Conservation (phyloP, 2,113 vertebrate genomes). For the Mirza zaza region DNA sequence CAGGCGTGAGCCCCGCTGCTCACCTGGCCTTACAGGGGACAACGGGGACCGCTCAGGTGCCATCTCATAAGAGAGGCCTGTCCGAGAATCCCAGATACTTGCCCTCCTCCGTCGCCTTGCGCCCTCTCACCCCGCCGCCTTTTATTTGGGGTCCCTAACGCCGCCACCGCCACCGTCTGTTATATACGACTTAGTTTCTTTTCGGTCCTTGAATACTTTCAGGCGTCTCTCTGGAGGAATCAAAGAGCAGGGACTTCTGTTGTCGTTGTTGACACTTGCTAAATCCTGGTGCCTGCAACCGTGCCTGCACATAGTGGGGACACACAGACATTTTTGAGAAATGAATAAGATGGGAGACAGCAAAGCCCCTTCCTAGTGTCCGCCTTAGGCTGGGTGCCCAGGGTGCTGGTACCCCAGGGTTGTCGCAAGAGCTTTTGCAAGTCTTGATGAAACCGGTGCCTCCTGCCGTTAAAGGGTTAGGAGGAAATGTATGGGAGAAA, state of each 20-base stretch:
- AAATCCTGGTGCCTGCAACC: neutral
- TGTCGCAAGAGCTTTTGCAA: neutral
- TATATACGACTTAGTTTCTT: neutral
- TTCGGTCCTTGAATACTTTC: neutral
- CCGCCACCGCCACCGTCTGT: too few species aligned
- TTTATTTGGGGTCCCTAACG: neutral
- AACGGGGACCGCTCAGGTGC: neutral
- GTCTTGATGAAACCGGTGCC: neutral
- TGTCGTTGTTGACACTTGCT: neutral
- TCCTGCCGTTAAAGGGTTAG: neutral
- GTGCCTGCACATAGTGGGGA: neutral
- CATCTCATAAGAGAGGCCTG: neutral
- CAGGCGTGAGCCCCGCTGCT: rapidly evolving
- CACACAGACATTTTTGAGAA: neutral
- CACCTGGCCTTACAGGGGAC: neutral
- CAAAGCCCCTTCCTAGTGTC: neutral
- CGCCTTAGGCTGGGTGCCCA: neutral
- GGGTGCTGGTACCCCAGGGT: neutral
- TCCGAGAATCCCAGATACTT: neutral
- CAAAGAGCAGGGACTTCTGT: neutral
- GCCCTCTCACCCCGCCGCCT: neutral
- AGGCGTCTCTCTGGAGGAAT: neutral
- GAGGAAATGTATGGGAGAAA: neutral
- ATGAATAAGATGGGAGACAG: neutral
- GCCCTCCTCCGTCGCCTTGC: neutral